Conservation (phyloP, 2,888 invertebrate genomes). For the Anagyrus pseudococci region DNA sequence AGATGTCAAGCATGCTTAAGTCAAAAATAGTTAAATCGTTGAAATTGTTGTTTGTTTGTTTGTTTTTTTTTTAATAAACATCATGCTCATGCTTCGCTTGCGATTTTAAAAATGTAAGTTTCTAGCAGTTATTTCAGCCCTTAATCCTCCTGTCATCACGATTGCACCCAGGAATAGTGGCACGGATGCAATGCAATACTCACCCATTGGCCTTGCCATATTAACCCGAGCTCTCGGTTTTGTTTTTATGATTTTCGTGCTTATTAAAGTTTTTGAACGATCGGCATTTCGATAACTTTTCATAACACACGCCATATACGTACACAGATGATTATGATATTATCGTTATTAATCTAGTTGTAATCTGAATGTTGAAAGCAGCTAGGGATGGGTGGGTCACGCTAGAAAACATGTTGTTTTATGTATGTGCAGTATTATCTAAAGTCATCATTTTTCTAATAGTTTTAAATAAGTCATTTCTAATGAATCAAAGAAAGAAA, state of each 20-base stretch:
- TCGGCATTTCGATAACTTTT: slow-evolving; percentile 14
- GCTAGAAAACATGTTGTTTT: slow-evolving; percentile 22
- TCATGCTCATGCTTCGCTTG: slow-evolving; percentile 33
- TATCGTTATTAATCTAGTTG: slow-evolving; percentile 38
- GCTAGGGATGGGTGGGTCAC: slow-evolving; percentile 57
- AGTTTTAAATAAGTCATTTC: slow-evolving; percentile 34
- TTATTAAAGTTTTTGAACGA: too few relatives aligned
- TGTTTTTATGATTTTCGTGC: too few relatives aligned
- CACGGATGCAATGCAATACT: slow-evolving; percentile 15
- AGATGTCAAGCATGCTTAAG: slow-evolving; percentile 20
- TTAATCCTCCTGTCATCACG: neutral
- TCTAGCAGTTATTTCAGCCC: slow-evolving; percentile 6
- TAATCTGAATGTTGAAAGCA: slow-evolving; percentile 52
- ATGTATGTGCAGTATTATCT: slow-evolving; percentile 22
- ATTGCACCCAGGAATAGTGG: slow-evolving; percentile 7
- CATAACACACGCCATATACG: slow-evolving; percentile 32
- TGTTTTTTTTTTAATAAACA: slow-evolving; percentile 22
- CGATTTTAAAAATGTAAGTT: slow-evolving; percentile 13
- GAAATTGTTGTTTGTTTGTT: neutral
- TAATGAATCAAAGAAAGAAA: slow-evolving; percentile 13
- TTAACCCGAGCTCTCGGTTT: slow-evolving; percentile 7
- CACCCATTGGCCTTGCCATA: slow-evolving; percentile 15
- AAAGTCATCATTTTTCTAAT: slow-evolving; percentile 21
- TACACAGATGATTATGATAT: slow-evolving; percentile 39
- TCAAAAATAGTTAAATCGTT: too few relatives aligned